Conservation (phyloP, 30 jellyfish, hydroid and myxozoan genomes). For the Aurelia sp. region DNA sequence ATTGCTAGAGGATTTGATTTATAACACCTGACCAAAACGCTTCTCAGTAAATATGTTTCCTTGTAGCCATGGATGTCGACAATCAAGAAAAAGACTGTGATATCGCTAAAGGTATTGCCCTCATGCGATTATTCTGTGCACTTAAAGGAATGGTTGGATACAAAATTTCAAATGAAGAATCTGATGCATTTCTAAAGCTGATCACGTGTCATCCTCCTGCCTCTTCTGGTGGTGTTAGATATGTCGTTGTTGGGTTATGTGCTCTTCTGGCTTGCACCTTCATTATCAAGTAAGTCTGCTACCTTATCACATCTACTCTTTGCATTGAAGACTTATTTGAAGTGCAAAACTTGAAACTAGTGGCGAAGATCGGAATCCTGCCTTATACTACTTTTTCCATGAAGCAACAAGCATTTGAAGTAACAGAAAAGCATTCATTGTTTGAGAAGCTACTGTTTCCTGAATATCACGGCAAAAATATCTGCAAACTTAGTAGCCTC, state of each 20-base stretch:
- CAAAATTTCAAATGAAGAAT: conserved; percentile 87
- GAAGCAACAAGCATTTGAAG: too few species aligned
- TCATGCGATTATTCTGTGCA: conserved; percentile 92
- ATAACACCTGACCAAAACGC: too few species aligned
- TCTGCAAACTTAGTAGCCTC: too few species aligned
- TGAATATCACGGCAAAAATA: too few species aligned
- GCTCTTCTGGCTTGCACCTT: conserved; percentile 92
- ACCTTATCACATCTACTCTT: neutral
- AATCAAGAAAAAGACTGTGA: conserved; percentile 23
- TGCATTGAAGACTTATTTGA: neutral
- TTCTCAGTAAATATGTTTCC: neutral
- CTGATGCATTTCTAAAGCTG: conserved; percentile 85
- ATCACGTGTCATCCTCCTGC: conserved; percentile 91
- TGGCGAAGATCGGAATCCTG: too few species aligned
- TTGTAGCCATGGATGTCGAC: conserved; percentile 59
- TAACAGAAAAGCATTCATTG: too few species aligned
- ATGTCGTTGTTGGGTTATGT: conserved; percentile 84
- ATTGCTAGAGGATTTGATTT: too few species aligned
- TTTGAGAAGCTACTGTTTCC: too few species aligned
- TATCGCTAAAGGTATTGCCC: conserved; percentile 81
- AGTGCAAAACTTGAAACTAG: neutral
- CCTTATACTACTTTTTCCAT: too few species aligned
- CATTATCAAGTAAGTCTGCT: conserved; percentile 67
- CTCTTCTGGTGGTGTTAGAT: conserved; percentile 92
- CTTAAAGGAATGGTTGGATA: conserved; percentile 85